These are phyloP conservation scores for Meloe dianella DNA, from an alignment of 2,888 invertebrate genomes.

Conservation along the genomic window DNA sequence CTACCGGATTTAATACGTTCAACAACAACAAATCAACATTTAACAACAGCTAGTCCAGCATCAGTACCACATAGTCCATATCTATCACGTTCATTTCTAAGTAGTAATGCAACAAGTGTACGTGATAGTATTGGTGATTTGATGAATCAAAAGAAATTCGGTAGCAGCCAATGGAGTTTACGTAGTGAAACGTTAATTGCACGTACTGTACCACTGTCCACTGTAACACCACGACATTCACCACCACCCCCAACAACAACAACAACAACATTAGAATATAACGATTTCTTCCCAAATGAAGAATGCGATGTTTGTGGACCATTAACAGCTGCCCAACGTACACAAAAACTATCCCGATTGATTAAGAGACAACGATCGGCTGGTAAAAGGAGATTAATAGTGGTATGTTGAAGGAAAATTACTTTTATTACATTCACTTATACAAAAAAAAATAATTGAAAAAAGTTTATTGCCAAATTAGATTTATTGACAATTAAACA, in stretches of 20 bases:
- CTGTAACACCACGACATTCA: conserved; percentile 68
- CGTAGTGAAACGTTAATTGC: conserved; percentile 76
- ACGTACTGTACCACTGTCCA: conserved; percentile 74
- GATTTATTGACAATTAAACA: too few species aligned
- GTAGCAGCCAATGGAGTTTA: conserved; percentile 73
- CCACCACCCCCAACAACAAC: conserved; percentile 54
- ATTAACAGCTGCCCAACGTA: conserved; percentile 72
- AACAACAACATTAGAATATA: conserved; percentile 19
- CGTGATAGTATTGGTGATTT: conserved; percentile 70
- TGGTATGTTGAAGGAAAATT: conserved; percentile 15
- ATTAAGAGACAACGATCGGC: conserved; percentile 68
- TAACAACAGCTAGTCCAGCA: conserved; percentile 55
- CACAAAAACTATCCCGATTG: conserved; percentile 70
- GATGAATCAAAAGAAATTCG: conserved; percentile 77
- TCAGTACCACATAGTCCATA: conserved; percentile 64
- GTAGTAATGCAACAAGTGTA: conserved; percentile 49
- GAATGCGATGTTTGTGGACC: conserved; percentile 63
- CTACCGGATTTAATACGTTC: conserved; percentile 62
- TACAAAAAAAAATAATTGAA: too few species aligned
- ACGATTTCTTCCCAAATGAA: conserved; percentile 33
- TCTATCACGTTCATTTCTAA: conserved; percentile 60
- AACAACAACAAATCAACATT: conserved; percentile 58
- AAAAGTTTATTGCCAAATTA: too few species aligned
- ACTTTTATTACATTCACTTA: background rate
- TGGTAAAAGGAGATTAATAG: background rate